phyloP scores from a whole-genome alignment of 2,888 invertebrate species.

The Lissocephala sabroskyi region DNA sequence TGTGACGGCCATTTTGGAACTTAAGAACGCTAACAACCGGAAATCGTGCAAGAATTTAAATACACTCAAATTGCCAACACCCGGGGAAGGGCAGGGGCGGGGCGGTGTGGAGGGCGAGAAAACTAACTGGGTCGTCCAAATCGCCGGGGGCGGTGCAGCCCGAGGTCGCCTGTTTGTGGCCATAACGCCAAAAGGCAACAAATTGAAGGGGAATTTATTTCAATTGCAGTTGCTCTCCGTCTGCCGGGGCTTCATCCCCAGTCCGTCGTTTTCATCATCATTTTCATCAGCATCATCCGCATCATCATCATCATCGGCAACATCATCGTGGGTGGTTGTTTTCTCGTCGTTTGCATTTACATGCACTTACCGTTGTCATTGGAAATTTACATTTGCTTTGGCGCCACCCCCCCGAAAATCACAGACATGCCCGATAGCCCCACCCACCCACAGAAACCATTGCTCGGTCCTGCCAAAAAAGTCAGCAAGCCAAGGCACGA shows the following conservation, averaged over 20 bases:
- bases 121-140: too few relatives aligned
- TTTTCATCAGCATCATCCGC: too few relatives aligned
- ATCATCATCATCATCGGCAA: too few relatives aligned
- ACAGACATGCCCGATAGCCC: too few relatives aligned
- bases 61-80: slow-evolving; percentile 46
- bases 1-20: slow-evolving; percentile 51
- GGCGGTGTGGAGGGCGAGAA: too few relatives aligned
- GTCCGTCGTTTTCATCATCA: too few relatives aligned
- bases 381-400: slow-evolving; percentile 54
- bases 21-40: slow-evolving; percentile 57
- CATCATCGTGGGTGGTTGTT: slow-evolving; percentile 9
- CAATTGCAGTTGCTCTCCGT: slow-evolving; percentile 28
- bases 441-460: not conserved
- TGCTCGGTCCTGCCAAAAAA: too few relatives aligned
- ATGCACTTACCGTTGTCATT: slow-evolving; percentile 65
- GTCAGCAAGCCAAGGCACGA: too few relatives aligned
- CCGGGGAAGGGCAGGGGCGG: slow-evolving; percentile 21
- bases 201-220: slow-evolving; percentile 55
- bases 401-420: slow-evolving; percentile 7
- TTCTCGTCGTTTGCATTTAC: slow-evolving; percentile 48
- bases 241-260: too few relatives aligned
- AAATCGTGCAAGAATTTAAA: slow-evolving; percentile 65
- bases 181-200: slow-evolving; percentile 28
- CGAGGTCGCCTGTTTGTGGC: not conserved
- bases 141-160: too few relatives aligned